Percentiles rank a stretch among this genome's conserved stretches.
These are phyloP conservation scores for Bombyx huttoni DNA, from an alignment of 2,888 invertebrate genomes.

Conservation along the genomic window DNA sequence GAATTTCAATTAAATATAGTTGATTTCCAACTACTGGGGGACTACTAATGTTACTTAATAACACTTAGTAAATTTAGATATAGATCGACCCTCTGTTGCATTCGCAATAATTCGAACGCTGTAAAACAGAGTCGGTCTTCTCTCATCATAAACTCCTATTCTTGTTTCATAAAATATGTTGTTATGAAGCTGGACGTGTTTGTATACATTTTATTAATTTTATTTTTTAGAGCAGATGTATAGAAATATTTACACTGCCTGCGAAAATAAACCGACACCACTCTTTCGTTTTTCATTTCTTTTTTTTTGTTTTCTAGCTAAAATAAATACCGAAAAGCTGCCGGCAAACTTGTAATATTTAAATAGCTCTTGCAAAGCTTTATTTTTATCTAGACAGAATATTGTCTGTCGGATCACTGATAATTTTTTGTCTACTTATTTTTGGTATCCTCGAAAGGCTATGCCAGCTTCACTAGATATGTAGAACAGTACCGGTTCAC, in stretches of 20 bases:
- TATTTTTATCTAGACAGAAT: too few species aligned
- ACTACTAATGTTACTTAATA: too few species aligned
- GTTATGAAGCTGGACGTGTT: conserved; percentile 4
- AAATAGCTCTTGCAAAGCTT: too few species aligned
- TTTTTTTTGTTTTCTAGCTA: not conserved
- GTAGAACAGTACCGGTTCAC: too few species aligned
- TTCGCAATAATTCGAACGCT: not conserved
- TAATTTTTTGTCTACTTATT: too few species aligned
- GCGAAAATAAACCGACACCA: conserved; percentile 4
- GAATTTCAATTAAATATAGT: too few species aligned
- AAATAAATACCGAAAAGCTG: not conserved
- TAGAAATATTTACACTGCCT: conserved; percentile 4
- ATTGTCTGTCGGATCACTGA: too few species aligned
- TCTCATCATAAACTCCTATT: not conserved
- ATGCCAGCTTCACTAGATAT: too few species aligned
- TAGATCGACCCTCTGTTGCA: not conserved
- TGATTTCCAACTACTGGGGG: too few species aligned
- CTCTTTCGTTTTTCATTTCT: not conserved
- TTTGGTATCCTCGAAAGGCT: too few species aligned
- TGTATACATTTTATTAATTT: conserved; percentile 6
- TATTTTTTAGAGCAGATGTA: conserved; percentile 8
- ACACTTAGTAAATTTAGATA: too few species aligned
- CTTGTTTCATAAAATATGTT: too few species aligned
- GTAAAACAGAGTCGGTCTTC: not conserved
- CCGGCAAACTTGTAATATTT: not conserved